Evolutionary conservation across 2,113 vertebrate genomes (phyloP), one percentile per base, ranked within the genome.

Genomic region (Thryonomys swinderianus): DNA sequence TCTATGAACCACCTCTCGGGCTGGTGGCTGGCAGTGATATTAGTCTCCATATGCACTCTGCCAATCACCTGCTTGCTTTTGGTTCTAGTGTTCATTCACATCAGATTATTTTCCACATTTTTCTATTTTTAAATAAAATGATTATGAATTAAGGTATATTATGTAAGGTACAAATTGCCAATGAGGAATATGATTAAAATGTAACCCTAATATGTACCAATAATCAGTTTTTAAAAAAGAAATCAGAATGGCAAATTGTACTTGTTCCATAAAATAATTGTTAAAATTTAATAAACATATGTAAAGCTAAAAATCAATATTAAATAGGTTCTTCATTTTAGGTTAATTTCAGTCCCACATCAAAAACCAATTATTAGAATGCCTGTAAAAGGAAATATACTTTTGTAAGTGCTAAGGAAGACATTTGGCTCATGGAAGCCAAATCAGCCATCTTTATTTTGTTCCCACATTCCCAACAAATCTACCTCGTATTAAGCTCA

Each of bases 361-460:
- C 25, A 62, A 57, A 95, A 89, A 40, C n/a, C 34, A 85, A 62
- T 13, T 74, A 66, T 80, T 96, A 73, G 61, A 45, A 59, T 88
- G 91, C 88, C 85, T 80, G n/a, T 84, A 80, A 95, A 61, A 94
- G 69, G 17, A 81, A 76, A 27, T 71, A 8, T 53, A 88, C 66
- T 64, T 94, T 96, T 93, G 69, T 61, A 92, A 76, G 51, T 90
- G 78, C 92, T 82, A 90, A 37, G 10, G 81, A 92, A n/a, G 85
- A 79, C 74, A 48, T 69, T 95, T 94, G 71, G 61, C 84, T 64
- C 94, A 59, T 85, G 82, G 81, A 95, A 82, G 59, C 76, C 78
- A 71, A 82, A 82, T 94, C 91, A 83, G 67, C 87, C 91, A 92
- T 93, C 93, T 96, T 95, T 88, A 83, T 94, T 95, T 94, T 84